Evolutionary conservation across 1,140 invertebrate species (phyloP), one percentile per base, ranked within the genome.

Genomic region (Rhagoletis pomonella): DNA sequence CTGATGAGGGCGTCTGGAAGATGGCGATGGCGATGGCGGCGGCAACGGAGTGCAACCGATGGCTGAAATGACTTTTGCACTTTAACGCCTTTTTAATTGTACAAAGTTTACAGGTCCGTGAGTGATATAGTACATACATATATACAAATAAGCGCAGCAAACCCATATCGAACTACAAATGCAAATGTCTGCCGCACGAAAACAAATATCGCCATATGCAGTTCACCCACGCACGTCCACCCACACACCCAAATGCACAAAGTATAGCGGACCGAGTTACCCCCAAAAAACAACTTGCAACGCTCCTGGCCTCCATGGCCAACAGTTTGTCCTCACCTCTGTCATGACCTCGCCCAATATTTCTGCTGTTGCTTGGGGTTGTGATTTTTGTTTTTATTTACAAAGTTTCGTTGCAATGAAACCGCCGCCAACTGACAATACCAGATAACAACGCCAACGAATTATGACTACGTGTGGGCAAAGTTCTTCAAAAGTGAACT

Each of bases 21-120:
- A 39, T 4, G 14, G 29, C 39, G 29, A 12, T 29, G 4, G 14
- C 29, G 14, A 19, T 67, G 65, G 29, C 58, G 58, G 58, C 58
- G 19, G 17, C 7, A 6, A 29, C 10, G 10, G 67, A 17, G n/a
- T 85, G 55, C 19, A 85, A 85, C 19, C 19, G 50, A 42, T 85
- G 59, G 29, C 47, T 47, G 0, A 14, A 69, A 86, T 86, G 86
- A 69, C 86, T 86, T 86, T 86, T 86, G 86, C 86, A 86, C 86
- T 86, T 86, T 86, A 65, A 86, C 86, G 86, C 64, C 47, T 86
- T 64, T 65, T 58, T 55, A 86, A 86, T 86, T 86, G 47, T 67
- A 50, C 60, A 86, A 86, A 86, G 14, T 69, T 67, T 67, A 9
- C 60, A 86, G 17, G 29, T 86, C 42, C 86, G 44, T 86, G 29